Evolutionary conservation across 2,888 invertebrate genomes (phyloP).

Genomic region (Eilema caniola): DNA sequence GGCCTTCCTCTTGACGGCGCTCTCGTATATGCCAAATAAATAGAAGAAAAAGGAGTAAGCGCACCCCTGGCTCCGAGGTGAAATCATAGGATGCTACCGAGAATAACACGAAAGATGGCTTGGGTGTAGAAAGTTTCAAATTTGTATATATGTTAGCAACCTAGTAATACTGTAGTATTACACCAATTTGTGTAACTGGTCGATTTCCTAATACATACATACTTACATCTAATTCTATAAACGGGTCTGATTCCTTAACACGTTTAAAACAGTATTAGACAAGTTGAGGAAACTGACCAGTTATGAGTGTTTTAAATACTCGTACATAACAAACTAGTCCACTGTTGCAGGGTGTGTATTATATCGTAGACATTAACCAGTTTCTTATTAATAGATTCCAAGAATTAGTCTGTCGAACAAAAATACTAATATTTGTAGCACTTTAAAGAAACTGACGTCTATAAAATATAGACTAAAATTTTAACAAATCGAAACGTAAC

Average conservation of each 20-base stretch:
- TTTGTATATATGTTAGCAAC: too few species aligned
- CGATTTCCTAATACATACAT: background rate
- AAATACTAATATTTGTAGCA: background rate
- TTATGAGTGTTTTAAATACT: slow-evolving; percentile 8
- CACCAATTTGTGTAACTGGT: background rate
- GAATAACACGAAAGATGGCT: background rate
- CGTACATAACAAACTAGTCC: slow-evolving; percentile 1
- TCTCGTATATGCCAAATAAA: too few species aligned
- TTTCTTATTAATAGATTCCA: background rate
- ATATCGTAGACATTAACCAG: slow-evolving; percentile 3
- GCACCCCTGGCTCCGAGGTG: background rate
- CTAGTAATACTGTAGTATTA: background rate
- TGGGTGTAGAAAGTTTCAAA: background rate
- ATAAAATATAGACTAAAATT: slow-evolving; percentile 17
- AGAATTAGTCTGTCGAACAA: background rate
- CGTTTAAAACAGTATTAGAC: background rate
- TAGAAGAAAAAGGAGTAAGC: background rate
- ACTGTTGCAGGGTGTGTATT: background rate
- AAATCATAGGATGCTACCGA: background rate
- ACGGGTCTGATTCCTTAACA: slow-evolving; percentile 1
- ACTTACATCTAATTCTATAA: background rate
- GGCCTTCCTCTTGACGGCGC: background rate
- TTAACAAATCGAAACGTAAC: slow-evolving; percentile 40
- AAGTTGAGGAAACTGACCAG: slow-evolving; percentile 5
- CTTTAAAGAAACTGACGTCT: background rate